A percentile compares a stretch with the other conserved stretches of the same genome.
Conservation (phyloP, 2,888 invertebrate genomes). For the Brachynemurus nebulosus region DNA sequence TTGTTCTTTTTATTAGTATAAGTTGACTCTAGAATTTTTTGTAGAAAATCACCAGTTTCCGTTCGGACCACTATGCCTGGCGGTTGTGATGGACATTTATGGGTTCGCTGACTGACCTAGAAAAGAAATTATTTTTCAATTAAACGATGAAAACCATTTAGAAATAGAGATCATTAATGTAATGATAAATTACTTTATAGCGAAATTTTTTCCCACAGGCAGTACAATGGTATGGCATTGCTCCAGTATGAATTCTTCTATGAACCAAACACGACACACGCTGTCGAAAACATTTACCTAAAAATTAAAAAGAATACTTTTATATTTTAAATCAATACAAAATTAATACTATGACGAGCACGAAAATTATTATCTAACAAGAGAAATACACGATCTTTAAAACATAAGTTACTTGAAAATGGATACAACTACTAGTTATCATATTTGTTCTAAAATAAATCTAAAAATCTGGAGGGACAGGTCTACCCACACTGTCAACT, state of each 20-base stretch:
- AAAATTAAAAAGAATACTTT: slow-evolving; percentile 14
- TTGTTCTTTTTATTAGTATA: too few relatives aligned
- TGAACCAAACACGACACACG: slow-evolving; percentile 76
- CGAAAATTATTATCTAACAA: background rate
- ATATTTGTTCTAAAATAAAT: too few relatives aligned
- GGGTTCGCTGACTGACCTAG: slow-evolving; percentile 67
- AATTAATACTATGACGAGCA: background rate
- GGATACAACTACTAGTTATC: too few relatives aligned
- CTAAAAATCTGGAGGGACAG: too few relatives aligned
- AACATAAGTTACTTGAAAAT: too few relatives aligned
- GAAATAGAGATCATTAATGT: background rate
- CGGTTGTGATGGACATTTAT: slow-evolving; percentile 57
- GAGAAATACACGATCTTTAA: too few relatives aligned
- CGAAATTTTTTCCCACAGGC: slow-evolving; percentile 68
- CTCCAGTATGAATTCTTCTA: slow-evolving; percentile 69
- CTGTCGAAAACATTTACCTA: slow-evolving; percentile 77
- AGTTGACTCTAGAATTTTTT: slow-evolving; percentile 19
- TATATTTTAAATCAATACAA: slow-evolving; percentile 7
- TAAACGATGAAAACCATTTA: background rate
- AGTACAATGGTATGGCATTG: slow-evolving; percentile 74
- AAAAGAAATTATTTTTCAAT: slow-evolving; percentile 12
- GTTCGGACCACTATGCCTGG: slow-evolving; percentile 39
- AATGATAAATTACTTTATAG: slow-evolving; percentile 66
- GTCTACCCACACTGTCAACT: too few relatives aligned
- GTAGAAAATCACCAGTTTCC: slow-evolving; percentile 23